Conservation (phyloP, 2,797 vertebrate species). For the Synaphobranchus kaupii region DNA sequence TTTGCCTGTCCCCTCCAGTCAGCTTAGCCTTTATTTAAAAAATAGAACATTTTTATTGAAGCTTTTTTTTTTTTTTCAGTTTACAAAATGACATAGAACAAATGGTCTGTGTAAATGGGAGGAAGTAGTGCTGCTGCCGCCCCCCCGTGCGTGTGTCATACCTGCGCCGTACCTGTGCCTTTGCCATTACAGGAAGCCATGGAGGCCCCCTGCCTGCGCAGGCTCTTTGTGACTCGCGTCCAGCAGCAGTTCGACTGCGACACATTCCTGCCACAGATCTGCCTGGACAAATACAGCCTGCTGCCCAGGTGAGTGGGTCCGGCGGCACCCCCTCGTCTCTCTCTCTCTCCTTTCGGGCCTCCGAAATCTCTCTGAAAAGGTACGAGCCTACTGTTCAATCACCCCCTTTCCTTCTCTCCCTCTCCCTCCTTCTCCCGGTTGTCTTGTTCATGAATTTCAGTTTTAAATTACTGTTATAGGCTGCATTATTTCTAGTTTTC, state of each 20-base stretch:
- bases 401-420: background rate
- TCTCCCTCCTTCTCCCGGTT: background rate
- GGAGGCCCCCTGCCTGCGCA: constrained; percentile 72
- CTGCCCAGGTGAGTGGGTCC: constrained; percentile 77
- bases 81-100: background rate
- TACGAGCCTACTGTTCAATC: background rate
- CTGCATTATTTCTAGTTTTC: too few relatives aligned
- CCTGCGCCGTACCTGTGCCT: background rate
- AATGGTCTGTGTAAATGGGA: background rate
- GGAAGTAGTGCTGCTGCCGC: background rate
- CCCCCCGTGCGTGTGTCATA: too few relatives aligned
- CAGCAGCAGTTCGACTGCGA: constrained; percentile 90
- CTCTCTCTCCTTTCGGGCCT: background rate
- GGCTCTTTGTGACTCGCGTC: constrained; percentile 86
- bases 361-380: background rate
- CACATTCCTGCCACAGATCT: constrained; percentile 87
- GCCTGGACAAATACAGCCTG: constrained; percentile 75
- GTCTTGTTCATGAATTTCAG: too few relatives aligned
- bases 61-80: background rate
- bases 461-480: too few relatives aligned
- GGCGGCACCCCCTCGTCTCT: background rate
- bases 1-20: constrained; percentile 12
- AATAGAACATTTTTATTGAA: background rate
- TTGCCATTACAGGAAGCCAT: constrained; percentile 78
- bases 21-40: background rate